Evolutionary conservation across 2,797 vertebrate genomes (phyloP).

Genomic region (Muraenolepis orangiensis): DNA sequence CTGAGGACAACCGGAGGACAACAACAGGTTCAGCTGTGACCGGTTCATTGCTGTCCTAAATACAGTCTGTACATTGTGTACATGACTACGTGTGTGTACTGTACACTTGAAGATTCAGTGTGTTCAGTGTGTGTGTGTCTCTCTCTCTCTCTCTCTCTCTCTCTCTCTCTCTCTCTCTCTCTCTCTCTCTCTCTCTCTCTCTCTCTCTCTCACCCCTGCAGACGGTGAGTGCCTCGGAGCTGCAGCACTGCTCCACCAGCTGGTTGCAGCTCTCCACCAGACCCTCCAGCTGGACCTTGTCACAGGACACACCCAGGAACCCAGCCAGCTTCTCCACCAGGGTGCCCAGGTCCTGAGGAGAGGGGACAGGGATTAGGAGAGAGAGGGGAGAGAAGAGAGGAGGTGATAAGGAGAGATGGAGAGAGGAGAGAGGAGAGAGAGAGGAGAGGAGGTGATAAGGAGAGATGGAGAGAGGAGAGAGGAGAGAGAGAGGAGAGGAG

Average conservation of each 20-base stretch:
- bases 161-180: not conserved
- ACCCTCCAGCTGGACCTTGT: constrained; percentile 90
- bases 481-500: not conserved
- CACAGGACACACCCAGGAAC: constrained; percentile 90
- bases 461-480: not conserved
- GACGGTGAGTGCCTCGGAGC: constrained; percentile 89
- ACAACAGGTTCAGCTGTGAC: too few relatives aligned
- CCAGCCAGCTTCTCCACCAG: constrained; percentile 88
- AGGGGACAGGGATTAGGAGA: not conserved
- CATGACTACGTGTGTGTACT: too few relatives aligned
- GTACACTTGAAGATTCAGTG: too few relatives aligned
- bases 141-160: too few relatives aligned
- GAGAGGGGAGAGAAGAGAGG: not conserved
- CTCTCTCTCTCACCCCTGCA: constrained; percentile 77
- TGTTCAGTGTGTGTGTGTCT: too few relatives aligned
- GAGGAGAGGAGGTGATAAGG: not conserved
- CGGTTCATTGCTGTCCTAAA: too few relatives aligned
- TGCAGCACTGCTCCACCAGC: constrained; percentile 94
- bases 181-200: not conserved
- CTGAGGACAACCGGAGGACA: too few relatives aligned
- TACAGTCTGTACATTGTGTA: too few relatives aligned
- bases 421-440: too few relatives aligned
- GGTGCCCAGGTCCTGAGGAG: constrained; percentile 82
- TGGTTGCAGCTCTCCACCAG: constrained; percentile 94
- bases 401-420: too few relatives aligned